These are phyloP conservation scores for Halichoerus grypus DNA, from an alignment of 2,113 vertebrate genomes.

Conservation along the genomic window DNA sequence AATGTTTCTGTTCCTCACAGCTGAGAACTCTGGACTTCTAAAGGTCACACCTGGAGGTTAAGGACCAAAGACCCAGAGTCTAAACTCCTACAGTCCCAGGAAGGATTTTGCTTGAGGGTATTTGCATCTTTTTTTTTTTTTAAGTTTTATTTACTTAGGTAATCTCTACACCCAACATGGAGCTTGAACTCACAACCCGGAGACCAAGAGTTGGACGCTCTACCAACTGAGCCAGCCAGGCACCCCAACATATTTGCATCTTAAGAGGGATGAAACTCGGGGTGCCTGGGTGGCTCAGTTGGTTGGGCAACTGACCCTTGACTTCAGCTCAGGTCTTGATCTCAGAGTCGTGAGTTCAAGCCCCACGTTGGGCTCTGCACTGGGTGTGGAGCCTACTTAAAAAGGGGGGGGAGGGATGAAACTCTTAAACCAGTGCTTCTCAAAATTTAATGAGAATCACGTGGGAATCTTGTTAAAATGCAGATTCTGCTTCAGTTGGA, in stretches of 20 bases:
- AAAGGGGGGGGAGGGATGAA: background rate
- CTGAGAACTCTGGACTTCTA: conserved; percentile 54
- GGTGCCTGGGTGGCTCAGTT: background rate
- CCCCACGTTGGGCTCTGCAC: background rate
- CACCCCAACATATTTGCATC: background rate
- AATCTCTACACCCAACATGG: background rate
- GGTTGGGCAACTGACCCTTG: background rate
- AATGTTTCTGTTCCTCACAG: conserved; percentile 51
- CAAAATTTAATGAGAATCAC: conserved; percentile 50
- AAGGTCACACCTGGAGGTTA: background rate
- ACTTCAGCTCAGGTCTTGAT: background rate
- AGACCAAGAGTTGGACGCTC: background rate
- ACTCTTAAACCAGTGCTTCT: conserved; percentile 43
- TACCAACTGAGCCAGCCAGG: background rate
- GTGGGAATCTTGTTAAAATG: conserved; percentile 58
- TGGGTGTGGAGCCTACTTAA: background rate
- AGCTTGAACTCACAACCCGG: background rate
- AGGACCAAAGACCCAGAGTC: conserved; percentile 18
- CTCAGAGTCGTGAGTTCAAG: background rate
- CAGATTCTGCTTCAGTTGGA: conserved; percentile 30
- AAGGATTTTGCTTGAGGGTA: conserved; percentile 62
- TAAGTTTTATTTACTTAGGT: background rate
- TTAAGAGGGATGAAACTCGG: background rate
- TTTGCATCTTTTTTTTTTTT: conserved; percentile 55
- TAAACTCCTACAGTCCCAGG: conserved; percentile 35